A percentile compares a stretch with the other conserved stretches of the same genome.
phyloP scores from a whole-genome alignment of 2,113 vertebrate species.

The Nycticebus coucang region DNA sequence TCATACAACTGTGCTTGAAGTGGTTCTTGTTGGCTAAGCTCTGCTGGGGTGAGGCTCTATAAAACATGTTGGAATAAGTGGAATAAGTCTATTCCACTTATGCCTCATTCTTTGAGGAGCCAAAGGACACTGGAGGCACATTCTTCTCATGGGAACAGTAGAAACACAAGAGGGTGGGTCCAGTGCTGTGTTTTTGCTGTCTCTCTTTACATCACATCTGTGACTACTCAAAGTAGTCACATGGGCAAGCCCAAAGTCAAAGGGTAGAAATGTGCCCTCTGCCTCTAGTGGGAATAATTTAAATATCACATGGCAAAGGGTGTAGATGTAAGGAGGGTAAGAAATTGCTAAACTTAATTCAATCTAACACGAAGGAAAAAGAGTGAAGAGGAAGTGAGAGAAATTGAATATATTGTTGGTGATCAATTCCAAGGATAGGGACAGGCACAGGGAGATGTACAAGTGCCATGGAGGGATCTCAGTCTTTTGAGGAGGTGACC shows the following conservation, averaged over 20 bases:
- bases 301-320: not conserved
- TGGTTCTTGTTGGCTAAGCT: not conserved
- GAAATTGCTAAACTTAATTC: not conserved
- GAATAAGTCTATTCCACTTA: not conserved
- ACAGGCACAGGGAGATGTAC: not conserved
- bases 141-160: not conserved
- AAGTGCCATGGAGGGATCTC: not conserved
- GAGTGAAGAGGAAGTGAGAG: not conserved
- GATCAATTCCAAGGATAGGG: not conserved
- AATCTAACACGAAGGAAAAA: not conserved
- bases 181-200: not conserved
- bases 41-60: not conserved
- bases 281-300: not conserved
- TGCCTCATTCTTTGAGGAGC: not conserved
- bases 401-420: not conserved
- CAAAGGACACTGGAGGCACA: not conserved
- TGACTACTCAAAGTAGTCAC: not conserved
- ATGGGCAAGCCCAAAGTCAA: not conserved
- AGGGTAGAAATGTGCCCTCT: not conserved
- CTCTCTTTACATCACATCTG: not conserved
- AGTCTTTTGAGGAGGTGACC: not conserved
- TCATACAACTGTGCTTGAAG: not conserved
- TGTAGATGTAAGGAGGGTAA: not conserved
- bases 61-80: rapidly evolving
- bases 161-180: not conserved